Evolutionary conservation across 2,113 vertebrate species (phyloP), one percentile per base, ranked within the genome.

Genomic region (Rhizomys pruinosus): DNA sequence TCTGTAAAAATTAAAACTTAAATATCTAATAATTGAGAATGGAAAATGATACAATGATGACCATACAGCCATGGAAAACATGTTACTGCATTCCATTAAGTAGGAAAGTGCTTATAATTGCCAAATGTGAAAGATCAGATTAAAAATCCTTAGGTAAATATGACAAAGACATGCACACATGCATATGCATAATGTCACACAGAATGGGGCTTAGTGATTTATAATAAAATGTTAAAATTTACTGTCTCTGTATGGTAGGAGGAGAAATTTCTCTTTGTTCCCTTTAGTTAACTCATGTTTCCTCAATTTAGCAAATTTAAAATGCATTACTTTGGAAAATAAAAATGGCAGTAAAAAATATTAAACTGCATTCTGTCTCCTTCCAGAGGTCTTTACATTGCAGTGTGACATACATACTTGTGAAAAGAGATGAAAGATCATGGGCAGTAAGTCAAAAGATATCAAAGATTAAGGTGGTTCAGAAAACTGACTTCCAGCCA

Each of bases 1-100:
- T n/a, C n/a, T n/a, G n/a, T n/a, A n/a, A n/a, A 89, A 94, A 80
- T 42, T 69, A 72, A 95, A 94, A 92, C 16, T 4, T 81, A 80
- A 95, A 84, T 32, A 77, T 81, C 90, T 27, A 94, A 37, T 20
- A 87, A 44, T 0, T 78, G 55, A 32, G 16, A 34, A 69, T 25
- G 29, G 7, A 69, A 87, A 88, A 85, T 39, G 34, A 91, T 82
- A 93, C 77, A 19, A 79, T 16, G 3, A 42, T 34, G 15, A 52
- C 13, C 7, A 57, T 32, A 1, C 4, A 74, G 52, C 19, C n/a
- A 79, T 25, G n/a, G 63, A 84, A 94, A 92, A 66, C 10, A 34
- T 64, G 39, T 94, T 84, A 87, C 78, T 87, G 22, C 7, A 79
- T 55, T 89, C 82, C 57, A 52, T 72, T 68, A 61, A 87, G 63